Evolutionary conservation across 2,797 vertebrate genomes (phyloP).

Genomic region (Novumbra hubbsi): DNA sequence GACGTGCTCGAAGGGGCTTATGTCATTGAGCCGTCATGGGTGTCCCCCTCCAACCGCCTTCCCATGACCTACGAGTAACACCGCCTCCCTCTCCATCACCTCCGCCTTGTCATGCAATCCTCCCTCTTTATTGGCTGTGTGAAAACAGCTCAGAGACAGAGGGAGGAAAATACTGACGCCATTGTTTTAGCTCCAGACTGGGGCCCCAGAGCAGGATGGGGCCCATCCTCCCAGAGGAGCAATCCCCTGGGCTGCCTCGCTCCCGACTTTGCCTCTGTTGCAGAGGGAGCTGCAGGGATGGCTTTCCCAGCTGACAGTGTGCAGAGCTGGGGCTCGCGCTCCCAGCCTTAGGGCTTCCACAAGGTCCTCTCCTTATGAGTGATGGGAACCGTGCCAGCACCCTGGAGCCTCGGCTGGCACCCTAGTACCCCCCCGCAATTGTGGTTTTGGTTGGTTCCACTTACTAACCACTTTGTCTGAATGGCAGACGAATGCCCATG

Average conservation of each 20-base stretch:
- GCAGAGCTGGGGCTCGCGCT: conserved; percentile 37
- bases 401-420: conserved; percentile 34
- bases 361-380: conserved; percentile 43
- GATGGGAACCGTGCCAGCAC: conserved; percentile 36
- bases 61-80: conserved; percentile 38
- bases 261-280: conserved; percentile 44
- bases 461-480: conserved; percentile 11
- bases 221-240: conserved; percentile 64
- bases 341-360: conserved; percentile 30
- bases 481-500: conserved; percentile 12
- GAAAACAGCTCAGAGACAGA: conserved; percentile 45
- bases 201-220: conserved; percentile 61
- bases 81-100: conserved; percentile 9
- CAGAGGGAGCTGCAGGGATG: conserved; percentile 57
- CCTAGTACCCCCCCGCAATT: conserved; percentile 14
- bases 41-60: background rate
- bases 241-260: conserved; percentile 41
- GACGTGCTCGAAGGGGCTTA: background rate
- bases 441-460: conserved; percentile 21
- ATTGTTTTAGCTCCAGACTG: conserved; percentile 63
- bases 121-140: conserved; percentile 41
- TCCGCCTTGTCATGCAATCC: conserved; percentile 32
- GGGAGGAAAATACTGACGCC: conserved; percentile 52
- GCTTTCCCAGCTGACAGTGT: conserved; percentile 66
- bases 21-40: background rate